These are phyloP conservation scores for Diachasma alloeum DNA, from an alignment of 1,140 invertebrate genomes.

Conservation along the genomic window DNA sequence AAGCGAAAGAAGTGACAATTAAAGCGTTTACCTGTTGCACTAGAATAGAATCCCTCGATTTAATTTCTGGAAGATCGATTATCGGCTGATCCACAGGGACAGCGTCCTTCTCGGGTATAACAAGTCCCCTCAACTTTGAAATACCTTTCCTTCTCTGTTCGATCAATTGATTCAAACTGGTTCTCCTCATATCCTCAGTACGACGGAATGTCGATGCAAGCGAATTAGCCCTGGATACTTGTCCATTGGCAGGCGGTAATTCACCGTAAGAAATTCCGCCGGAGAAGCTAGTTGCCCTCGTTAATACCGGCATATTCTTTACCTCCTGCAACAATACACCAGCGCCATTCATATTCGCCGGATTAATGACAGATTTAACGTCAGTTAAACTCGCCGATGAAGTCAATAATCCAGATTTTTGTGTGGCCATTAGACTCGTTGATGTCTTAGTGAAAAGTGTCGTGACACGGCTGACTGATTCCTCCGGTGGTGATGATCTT, in stretches of 20 bases:
- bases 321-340: not conserved
- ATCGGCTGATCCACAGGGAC: constrained; percentile 67
- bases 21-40: constrained; percentile 45
- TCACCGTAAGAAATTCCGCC: constrained; percentile 40
- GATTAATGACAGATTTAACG: constrained; percentile 51
- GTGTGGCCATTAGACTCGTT: not conserved
- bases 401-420: constrained; percentile 8
- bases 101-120: constrained; percentile 81
- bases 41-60: constrained; percentile 69
- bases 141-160: constrained; percentile 82
- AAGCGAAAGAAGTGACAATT: not conserved
- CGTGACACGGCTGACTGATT: not conserved
- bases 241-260: constrained; percentile 34
- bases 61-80: constrained; percentile 82
- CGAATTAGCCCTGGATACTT: constrained; percentile 60
- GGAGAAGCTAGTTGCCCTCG: constrained; percentile 67
- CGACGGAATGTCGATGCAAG: constrained; percentile 57
- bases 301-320: constrained; percentile 38
- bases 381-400: not conserved
- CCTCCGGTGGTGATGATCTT: constrained; percentile 36
- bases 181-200: constrained; percentile 52
- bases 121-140: constrained; percentile 83
- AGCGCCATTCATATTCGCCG: constrained; percentile 46
- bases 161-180: constrained; percentile 73
- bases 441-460: not conserved